Conservation (phyloP, 2,113 vertebrate species). For the Periophthalmus modestus region DNA sequence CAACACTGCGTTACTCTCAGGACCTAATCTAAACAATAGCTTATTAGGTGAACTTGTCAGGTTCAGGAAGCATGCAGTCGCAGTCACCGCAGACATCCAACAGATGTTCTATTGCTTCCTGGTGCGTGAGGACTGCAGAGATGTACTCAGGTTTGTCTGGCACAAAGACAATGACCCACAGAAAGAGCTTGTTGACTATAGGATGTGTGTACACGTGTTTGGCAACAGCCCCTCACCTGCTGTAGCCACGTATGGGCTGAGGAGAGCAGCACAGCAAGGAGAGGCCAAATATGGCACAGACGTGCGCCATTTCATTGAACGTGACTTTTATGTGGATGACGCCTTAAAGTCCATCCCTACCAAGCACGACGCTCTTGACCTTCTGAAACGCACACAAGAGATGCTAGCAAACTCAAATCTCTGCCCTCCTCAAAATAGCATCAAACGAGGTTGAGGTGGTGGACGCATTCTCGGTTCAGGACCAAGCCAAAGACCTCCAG, state of each 20-base stretch:
- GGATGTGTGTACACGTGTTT: not conserved
- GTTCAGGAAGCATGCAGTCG: no score
- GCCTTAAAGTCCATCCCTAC: not conserved
- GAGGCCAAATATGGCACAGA: not conserved
- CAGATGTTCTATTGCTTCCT: not conserved
- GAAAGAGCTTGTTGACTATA: not conserved
- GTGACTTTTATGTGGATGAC: not conserved
- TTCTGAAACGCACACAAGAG: not conserved
- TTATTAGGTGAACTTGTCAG: not conserved
- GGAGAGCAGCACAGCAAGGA: not conserved
- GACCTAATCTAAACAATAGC: conserved; percentile 8
- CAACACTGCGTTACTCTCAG: not conserved
- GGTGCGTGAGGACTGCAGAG: not conserved
- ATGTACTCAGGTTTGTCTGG: conserved; percentile 12
- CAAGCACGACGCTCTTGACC: not conserved
- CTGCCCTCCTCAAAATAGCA: not conserved
- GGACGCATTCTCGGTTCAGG: not conserved
- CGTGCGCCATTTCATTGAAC: not conserved
- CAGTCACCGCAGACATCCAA: no score
- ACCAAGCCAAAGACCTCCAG: not conserved
- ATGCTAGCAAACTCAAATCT: not conserved
- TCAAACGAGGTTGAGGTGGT: no score
- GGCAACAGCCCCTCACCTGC: no score
- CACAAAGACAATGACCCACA: not conserved
- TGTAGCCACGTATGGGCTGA: not conserved